Evolutionary conservation across 2,797 vertebrate genomes (phyloP), one percentile per base, ranked within the genome.

Genomic region (Gadopsis marmoratus): DNA sequence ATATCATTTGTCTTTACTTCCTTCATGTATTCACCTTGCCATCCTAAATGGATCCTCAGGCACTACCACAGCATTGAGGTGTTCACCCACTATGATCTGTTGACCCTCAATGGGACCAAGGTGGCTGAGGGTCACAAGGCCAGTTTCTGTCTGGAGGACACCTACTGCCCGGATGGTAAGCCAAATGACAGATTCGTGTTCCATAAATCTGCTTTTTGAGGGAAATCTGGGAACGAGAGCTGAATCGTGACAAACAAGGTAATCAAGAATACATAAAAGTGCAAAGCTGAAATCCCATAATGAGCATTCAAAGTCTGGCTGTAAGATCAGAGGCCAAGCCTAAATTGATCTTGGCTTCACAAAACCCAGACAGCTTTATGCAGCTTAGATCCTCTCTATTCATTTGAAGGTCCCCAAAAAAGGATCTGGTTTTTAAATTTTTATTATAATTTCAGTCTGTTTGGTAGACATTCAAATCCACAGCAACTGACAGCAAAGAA

Each of bases 11-110:
- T 61, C 4, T 50, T 64, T 7, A 7, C 5, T 14, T 9, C 2
- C 29, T 11, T 56, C 0, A 19, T 68, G 14, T 21, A 39, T 60
- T 71, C 8, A 55, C 59, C 3, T 19, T 43, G 0, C 14, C 7
- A 31, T 12, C 4, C 7, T 21, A 0, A 39, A 59, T 55, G 16
- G 43, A 64, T 50, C 90, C 47, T 4, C 89, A 99, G 98, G 84
- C 98, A 99, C 88, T 99, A 98, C 89, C 98, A 99, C 94, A 99
- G 98, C 90, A 99, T 99, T 0, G 98, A 99, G 87, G 97, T 99
- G 78, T 99, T 99, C 90, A 99, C 98, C 62, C 96, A 99, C 94
- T 99, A 99, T 0, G 98, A 99, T 86, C 96, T 99, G 58, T 93
- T 99, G 87, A 99, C 97, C 0, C 84, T 97, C 85, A 99, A 99